Conservation (phyloP, 1,140 invertebrate genomes). For the Musca vetustissima region DNA sequence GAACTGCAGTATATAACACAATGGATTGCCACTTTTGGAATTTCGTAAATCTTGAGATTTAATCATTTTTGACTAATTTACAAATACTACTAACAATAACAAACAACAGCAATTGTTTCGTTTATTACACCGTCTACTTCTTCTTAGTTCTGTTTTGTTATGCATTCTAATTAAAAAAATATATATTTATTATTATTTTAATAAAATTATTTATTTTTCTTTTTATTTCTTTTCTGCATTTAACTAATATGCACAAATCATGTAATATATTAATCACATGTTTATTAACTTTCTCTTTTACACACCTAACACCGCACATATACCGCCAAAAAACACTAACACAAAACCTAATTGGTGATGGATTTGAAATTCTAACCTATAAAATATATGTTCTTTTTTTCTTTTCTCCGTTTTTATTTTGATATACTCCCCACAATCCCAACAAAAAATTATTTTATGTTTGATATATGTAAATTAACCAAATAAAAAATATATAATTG, state of each 20-base stretch:
- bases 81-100: background rate
- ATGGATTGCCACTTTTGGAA: too few species aligned
- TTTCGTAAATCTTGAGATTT: background rate
- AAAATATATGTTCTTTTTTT: background rate
- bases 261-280: too few species aligned
- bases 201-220: background rate
- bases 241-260: background rate
- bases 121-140: background rate
- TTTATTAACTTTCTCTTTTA: background rate
- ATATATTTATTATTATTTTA: background rate
- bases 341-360: background rate
- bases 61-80: background rate
- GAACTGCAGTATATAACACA: too few species aligned
- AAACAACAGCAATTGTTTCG: too few species aligned
- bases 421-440: background rate
- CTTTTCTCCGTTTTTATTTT: too few species aligned
- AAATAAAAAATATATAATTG: too few species aligned
- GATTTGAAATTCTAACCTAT: background rate
- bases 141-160: background rate
- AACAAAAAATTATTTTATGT: background rate
- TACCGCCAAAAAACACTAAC: background rate
- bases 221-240: conserved; percentile 9
- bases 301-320: background rate
- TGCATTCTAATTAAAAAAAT: too few species aligned
- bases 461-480: too few species aligned